Conservation (phyloP, 2,797 vertebrate genomes). For the Cheirogaleus major region DNA sequence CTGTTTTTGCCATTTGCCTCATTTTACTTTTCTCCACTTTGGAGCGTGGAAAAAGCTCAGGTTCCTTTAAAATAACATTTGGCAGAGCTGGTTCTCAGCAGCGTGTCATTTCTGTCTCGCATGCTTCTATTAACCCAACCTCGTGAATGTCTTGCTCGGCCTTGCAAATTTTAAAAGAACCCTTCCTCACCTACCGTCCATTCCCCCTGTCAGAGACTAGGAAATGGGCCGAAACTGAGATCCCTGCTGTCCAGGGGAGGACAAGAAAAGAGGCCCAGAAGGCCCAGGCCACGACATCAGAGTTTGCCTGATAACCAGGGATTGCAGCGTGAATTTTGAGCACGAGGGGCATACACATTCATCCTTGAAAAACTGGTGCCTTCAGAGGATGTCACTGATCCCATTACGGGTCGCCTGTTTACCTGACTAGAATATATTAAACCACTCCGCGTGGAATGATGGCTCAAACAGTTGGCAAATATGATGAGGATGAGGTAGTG, state of each 20-base stretch:
- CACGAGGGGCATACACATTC: not conserved
- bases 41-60: not conserved
- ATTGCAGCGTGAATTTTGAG: not conserved
- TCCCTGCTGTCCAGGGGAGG: not conserved
- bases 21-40: slow-evolving; percentile 47
- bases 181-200: not conserved
- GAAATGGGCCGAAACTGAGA: not conserved
- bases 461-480: slow-evolving; percentile 10
- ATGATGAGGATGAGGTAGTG: not conserved
- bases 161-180: slow-evolving; percentile 57
- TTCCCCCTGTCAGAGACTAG: not conserved
- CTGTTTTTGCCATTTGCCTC: slow-evolving; percentile 56
- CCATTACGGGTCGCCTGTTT: slow-evolving; percentile 29
- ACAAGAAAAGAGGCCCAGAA: not conserved
- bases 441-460: not conserved
- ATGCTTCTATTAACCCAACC: slow-evolving; percentile 2
- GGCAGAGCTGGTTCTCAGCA: slow-evolving; percentile 8
- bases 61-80: slow-evolving; percentile 55
- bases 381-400: not conserved
- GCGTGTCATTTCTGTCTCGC: not conserved
- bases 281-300: too few relatives aligned
- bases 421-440: slow-evolving; percentile 40
- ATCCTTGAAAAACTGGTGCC: not conserved
- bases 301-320: not conserved
- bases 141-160: slow-evolving; percentile 24